phyloP scores from a whole-genome alignment of 2,113 vertebrate genomes.

The Myotis lucifugus region DNA sequence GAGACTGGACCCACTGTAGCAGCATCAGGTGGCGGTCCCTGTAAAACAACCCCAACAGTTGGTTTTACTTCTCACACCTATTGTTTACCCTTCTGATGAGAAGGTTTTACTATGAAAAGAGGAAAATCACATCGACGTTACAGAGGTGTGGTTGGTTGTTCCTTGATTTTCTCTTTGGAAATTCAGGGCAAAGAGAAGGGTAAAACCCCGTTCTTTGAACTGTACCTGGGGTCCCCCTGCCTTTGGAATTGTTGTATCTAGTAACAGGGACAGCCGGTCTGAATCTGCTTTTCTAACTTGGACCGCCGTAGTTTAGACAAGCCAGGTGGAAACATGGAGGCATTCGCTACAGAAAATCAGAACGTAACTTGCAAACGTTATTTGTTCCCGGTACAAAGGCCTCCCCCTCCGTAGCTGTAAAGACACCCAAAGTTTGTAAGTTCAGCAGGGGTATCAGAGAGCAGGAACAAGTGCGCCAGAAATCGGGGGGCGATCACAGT shows the following conservation, averaged over 20 bases:
- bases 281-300: not conserved
- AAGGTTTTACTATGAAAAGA: not conserved
- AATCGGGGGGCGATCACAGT: accelerated
- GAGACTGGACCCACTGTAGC: not conserved
- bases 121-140: accelerated
- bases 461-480: accelerated
- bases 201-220: not conserved
- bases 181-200: not conserved
- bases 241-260: not conserved
- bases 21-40: not conserved
- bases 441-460: not conserved
- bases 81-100: not conserved
- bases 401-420: accelerated
- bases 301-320: accelerated
- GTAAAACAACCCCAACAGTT: not conserved
- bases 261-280: accelerated
- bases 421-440: not conserved
- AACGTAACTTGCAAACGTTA: accelerated
- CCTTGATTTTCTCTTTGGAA: not conserved
- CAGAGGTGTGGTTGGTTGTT: not conserved
- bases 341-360: accelerated
- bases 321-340: accelerated
- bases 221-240: not conserved
- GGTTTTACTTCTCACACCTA: accelerated
- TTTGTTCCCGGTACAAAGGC: accelerated